Base-by-base conservation (phyloP, 2,888 invertebrate species). In the Scaptomyza flava region DNA sequence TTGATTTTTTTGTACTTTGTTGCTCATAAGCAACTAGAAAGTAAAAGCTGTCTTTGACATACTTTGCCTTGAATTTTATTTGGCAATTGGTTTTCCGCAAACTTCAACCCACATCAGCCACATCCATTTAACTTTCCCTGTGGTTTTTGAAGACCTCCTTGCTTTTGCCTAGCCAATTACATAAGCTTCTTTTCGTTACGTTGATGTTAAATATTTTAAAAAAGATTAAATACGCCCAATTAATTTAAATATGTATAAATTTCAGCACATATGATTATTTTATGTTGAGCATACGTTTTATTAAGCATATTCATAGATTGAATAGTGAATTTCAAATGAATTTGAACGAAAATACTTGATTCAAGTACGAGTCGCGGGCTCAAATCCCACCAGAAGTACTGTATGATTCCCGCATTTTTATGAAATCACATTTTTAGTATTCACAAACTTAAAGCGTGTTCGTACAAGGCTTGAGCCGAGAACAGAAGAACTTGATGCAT, bases 201-300 rank as follows among this genome's bases (percentile, higher is more conserved):
- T 30, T 17, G n/a, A 30, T 48, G 27, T 17, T 23, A 31, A n/a
- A 48, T 48, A 31, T 38, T n/a, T 9, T 9, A 48, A 57, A 38
- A 14, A 36, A 38, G 30, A 48, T 57, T 57, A 48, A 46, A 38
- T 57, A 57, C 47, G 57, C 30, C 9, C 38, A 57, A 47, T 47
- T 38, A 36, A 48, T 17, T 38, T 6, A n/a, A 17, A 38, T 14
- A 23, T 34, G n/a, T 17, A 17, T 17, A 6, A 5, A 33, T 11
- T 17, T 47, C 2, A 30, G 6, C 6, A 17, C 17, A 41, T 41
- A 41, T 8, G 41, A 4, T 17, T 9, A 17, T 41, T 14, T 9
- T 17, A 41, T 41, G 14, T 9, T 41, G 9, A 36, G 36, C 4
- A n/a, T 4, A 11, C 3, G 4, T 34, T 27, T 27, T 6, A 27